A percentile compares a stretch with the other conserved stretches of the same genome.
These are phyloP conservation scores for Syngnathus floridae DNA, from an alignment of 2,113 vertebrate genomes.

Conservation along the genomic window DNA sequence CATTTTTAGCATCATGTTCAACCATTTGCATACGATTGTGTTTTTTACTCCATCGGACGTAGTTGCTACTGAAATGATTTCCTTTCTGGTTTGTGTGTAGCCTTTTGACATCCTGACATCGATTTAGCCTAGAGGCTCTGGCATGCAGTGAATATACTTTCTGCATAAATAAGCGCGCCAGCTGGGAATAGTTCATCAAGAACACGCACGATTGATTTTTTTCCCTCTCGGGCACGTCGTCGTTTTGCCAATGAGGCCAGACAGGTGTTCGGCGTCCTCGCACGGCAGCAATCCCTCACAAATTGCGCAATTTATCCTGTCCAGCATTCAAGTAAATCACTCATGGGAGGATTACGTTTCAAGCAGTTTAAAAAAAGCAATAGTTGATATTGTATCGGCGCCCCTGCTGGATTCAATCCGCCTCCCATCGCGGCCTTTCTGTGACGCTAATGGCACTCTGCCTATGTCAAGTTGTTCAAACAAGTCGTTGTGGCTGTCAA, in stretches of 20 bases:
- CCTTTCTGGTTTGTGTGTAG: background rate
- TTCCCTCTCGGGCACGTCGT: too few species aligned
- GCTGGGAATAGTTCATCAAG: background rate
- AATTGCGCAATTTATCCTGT: conserved; percentile 1
- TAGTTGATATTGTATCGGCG: background rate
- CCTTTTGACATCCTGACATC: background rate
- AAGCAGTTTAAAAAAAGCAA: conserved; percentile 42
- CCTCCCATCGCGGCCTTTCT: too few species aligned
- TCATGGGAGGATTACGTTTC: conserved; percentile 34
- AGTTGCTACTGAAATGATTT: background rate
- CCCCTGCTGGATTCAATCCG: background rate
- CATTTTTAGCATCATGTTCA: background rate
- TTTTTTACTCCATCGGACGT: too few species aligned
- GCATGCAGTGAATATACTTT: background rate
- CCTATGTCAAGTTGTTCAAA: too few species aligned
- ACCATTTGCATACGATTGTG: too few species aligned
- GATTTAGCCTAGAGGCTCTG: too few species aligned
- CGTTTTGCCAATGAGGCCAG: background rate
- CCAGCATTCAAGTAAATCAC: conserved; percentile 43
- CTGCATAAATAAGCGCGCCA: background rate
- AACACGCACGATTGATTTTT: background rate
- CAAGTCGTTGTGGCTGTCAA: too few species aligned
- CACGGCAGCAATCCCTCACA: background rate
- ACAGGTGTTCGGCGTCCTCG: background rate
- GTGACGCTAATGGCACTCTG: too few species aligned